Conservation (phyloP, 2,888 invertebrate species). For the Andrena chrysosceles region DNA sequence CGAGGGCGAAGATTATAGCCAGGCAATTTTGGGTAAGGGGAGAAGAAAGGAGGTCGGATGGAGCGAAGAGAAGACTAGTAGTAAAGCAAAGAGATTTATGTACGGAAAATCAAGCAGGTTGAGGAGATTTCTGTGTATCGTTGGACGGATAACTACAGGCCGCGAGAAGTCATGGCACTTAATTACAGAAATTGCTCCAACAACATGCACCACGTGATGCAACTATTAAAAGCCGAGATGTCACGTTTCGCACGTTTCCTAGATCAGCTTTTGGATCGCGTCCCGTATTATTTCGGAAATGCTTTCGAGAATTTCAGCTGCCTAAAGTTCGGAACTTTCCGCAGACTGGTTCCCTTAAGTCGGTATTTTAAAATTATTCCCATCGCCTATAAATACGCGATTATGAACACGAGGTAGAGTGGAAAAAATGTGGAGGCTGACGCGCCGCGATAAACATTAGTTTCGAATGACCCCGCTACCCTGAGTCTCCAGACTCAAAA, state of each 20-base stretch:
- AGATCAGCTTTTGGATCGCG: neutral
- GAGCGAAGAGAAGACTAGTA: neutral
- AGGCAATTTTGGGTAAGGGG: neutral
- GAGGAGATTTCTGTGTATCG: neutral
- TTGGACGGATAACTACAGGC: neutral
- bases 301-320: neutral
- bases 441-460: constrained; percentile 24
- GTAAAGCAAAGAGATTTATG: too few relatives aligned
- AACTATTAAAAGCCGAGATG: constrained; percentile 27
- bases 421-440: constrained; percentile 3
- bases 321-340: neutral
- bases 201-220: neutral
- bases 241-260: constrained; percentile 22
- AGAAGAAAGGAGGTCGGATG: neutral
- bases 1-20: neutral
- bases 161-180: neutral
- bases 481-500: constrained; percentile 14
- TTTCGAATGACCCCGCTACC: constrained; percentile 18
- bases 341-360: neutral
- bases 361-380: neutral
- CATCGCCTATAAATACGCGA: constrained; percentile 14
- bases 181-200: constrained; percentile 9
- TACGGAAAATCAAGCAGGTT: neutral
- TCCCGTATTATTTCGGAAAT: constrained; percentile 9
- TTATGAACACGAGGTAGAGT: neutral